These are phyloP conservation scores for Nymphicus hollandicus DNA, from an alignment of 2,113 vertebrate genomes.

Conservation along the genomic window DNA sequence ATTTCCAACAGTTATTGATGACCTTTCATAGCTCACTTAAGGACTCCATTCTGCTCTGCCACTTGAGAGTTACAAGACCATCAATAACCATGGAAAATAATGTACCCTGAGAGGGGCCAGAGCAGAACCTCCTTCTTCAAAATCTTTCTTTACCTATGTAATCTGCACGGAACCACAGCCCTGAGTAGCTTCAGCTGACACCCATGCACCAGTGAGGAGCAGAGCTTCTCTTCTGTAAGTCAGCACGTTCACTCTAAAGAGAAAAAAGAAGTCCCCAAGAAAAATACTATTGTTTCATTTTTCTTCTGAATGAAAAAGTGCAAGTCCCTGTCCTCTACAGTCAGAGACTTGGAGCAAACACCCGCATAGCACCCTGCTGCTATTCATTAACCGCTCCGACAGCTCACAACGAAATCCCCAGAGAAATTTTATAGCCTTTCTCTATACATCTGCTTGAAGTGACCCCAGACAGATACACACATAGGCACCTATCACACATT, in stretches of 20 bases:
- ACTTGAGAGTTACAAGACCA: background rate
- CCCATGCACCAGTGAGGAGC: background rate
- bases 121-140: background rate
- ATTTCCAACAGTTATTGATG: constrained; percentile 17
- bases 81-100: constrained; percentile 16
- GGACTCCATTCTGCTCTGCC: background rate
- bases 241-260: background rate
- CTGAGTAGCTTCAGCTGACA: background rate
- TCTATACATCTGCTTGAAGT: background rate
- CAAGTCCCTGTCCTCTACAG: constrained; percentile 36
- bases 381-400: constrained; percentile 34
- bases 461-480: background rate
- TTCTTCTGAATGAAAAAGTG: constrained; percentile 40
- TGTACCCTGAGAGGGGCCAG: background rate
- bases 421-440: constrained; percentile 19
- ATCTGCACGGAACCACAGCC: background rate
- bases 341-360: constrained; percentile 52
- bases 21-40: background rate
- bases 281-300: constrained; percentile 21
- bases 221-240: background rate
- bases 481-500: background rate
- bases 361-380: constrained; percentile 55
- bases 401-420: constrained; percentile 16
- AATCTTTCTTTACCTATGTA: background rate
- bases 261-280: background rate